Evolutionary conservation across 1,140 invertebrate species (phyloP), one percentile per base, ranked within the genome.

Genomic region (Battus philenor): DNA sequence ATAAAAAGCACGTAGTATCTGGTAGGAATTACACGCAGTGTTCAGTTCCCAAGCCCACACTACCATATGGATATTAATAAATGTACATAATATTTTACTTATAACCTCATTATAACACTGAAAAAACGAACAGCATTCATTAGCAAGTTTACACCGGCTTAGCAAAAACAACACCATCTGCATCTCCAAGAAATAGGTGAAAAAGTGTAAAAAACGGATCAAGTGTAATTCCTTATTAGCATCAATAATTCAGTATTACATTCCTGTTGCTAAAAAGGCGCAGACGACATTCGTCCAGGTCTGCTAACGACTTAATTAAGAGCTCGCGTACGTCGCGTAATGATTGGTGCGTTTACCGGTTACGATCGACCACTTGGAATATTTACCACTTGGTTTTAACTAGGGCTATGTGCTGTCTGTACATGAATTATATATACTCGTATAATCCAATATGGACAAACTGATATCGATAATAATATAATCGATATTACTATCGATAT

Each of bases 301-400:
- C 39, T 50, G 49, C 46, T 61, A 65, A 65, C 58, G 61, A 65
- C 61, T 65, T 52, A 65, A 65, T 65, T 60, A 65, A 65, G 51
- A n/a, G 43, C 44, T 47, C 38, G 22, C 17, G 31, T 34, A 38
- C 34, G 2, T n/a, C 8, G 24, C n/a, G 41, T 39, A 47, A 46
- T 26, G 43, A 44, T 44, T 54, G 27, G 47, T 49, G 30, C 30
- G 38, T 41, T 26, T 39, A 39, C 36, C 36, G 22, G 36, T 39
- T 39, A 10, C 10, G 20, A 26, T 11, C 22, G 5, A 9, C 12
- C 5, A 10, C 36, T 15, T 24, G 18, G 12, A 13, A 22, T 22
- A 24, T 24, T 6, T 38, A 38, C 11, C 10, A 24, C 10, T 36
- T n/a, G n/a, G n/a, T n/a, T n/a, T n/a, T n/a, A n/a, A n/a, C n/a